Conservation (phyloP, 2,113 vertebrate species). For the Myotis brandtii region DNA sequence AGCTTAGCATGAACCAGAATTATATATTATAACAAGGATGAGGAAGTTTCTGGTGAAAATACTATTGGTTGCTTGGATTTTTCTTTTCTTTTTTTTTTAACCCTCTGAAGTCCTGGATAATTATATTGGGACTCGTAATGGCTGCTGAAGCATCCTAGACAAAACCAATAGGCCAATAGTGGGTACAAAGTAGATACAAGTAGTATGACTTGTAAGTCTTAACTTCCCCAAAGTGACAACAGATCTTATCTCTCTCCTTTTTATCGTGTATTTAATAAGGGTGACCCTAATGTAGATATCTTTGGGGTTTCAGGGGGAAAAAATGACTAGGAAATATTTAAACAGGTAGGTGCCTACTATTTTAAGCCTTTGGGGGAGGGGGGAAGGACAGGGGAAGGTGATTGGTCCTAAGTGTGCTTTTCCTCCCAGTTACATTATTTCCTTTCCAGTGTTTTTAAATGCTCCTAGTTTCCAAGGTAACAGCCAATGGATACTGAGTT, state of each 20-base stretch:
- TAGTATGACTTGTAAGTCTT: conserved; percentile 22
- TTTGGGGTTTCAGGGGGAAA: not conserved
- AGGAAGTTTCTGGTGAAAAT: not conserved
- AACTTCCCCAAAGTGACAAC: not conserved
- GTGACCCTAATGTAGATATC: not conserved
- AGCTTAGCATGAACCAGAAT: not conserved
- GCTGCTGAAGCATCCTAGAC: not conserved
- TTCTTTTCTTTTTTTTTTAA: not conserved
- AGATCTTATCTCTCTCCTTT: not conserved
- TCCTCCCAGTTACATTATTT: conserved; percentile 28
- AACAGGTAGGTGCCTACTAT: conserved; percentile 29
- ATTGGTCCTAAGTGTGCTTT: not conserved
- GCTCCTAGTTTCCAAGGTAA: conserved; percentile 44
- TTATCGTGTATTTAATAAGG: conserved; percentile 10
- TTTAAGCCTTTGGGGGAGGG: not conserved
- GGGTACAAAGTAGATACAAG: not conserved
- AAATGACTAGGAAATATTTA: conserved; percentile 47
- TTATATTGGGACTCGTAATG: not conserved
- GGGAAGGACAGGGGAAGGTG: not conserved
- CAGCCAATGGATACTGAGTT: not conserved
- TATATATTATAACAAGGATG: not conserved
- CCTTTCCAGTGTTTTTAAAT: conserved; percentile 56
- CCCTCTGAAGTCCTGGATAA: not conserved
- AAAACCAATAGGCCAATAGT: not conserved
- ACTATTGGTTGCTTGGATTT: not conserved